A percentile compares a stretch with the other conserved stretches of the same genome.
Conservation (phyloP, 2,797 vertebrate species). For the Naso thynnoides region DNA sequence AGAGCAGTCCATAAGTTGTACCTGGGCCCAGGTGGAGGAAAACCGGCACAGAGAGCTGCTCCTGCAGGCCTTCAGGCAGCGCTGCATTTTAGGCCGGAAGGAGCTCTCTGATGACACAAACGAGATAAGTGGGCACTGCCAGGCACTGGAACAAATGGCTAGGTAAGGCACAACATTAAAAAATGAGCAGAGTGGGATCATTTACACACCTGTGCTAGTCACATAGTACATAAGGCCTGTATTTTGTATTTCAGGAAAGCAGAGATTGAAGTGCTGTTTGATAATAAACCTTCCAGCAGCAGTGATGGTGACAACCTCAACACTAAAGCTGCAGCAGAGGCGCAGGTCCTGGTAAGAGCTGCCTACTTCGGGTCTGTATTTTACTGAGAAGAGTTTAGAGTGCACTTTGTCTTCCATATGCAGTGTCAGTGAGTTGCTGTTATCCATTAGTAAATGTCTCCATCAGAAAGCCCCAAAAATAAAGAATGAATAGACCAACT, state of each 20-base stretch:
- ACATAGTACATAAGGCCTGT: neutral
- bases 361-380: neutral
- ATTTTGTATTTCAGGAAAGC: constrained; percentile 77
- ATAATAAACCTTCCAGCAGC: constrained; percentile 46
- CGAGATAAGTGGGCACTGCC: constrained; percentile 68
- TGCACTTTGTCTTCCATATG: neutral
- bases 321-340: constrained; percentile 68
- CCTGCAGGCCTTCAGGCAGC: constrained; percentile 78
- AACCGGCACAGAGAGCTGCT: constrained; percentile 72
- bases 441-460: neutral
- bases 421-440: neutral
- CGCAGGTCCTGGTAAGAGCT: constrained; percentile 83
- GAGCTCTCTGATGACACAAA: constrained; percentile 63
- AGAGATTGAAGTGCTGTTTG: constrained; percentile 80
- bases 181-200: neutral
- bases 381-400: neutral
- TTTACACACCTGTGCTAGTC: neutral
- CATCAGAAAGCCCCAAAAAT: neutral
- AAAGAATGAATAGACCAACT: neutral
- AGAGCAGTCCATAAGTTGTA: constrained; percentile 75
- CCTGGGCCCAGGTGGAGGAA: constrained; percentile 77
- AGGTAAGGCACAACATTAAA: constrained; percentile 60
- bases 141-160: constrained; percentile 75
- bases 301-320: constrained; percentile 41
- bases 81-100: constrained; percentile 57